Evolutionary conservation across 2,113 vertebrate genomes (phyloP).

Genomic region (Falcunculus frontatus): DNA sequence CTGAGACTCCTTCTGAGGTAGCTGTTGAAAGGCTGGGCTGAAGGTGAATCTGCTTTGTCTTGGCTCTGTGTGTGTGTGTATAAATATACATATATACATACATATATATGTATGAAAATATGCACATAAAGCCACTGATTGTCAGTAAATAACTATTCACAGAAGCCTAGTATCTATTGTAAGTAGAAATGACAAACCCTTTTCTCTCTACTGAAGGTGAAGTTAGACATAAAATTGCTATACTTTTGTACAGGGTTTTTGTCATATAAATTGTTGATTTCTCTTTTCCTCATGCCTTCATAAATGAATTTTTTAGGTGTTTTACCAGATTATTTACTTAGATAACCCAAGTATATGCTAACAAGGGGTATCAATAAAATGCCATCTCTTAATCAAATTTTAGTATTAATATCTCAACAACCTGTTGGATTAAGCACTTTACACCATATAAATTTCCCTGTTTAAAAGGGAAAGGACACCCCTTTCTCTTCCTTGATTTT

Average conservation of each 20-base stretch:
- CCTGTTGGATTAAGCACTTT: not conserved
- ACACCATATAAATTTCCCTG: not conserved
- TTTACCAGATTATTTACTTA: not conserved
- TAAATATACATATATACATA: not conserved
- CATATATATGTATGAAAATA: not conserved
- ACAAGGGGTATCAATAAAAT: not conserved
- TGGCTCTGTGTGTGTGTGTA: not conserved
- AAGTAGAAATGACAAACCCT: not conserved
- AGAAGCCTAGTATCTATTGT: not conserved
- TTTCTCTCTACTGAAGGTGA: not conserved
- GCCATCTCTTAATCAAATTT: not conserved
- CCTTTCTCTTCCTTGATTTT: not conserved
- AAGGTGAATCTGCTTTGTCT: not conserved
- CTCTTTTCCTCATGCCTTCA: not conserved
- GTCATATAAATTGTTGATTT: not conserved
- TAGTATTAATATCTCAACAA: not conserved
- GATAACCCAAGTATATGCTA: not conserved
- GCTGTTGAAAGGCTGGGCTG: not conserved
- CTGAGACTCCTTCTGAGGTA: not conserved
- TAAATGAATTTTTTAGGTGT: not conserved
- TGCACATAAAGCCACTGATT: not conserved
- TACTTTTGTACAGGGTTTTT: not conserved
- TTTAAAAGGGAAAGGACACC: not conserved
- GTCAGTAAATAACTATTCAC: not conserved
- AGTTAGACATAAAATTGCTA: not conserved